phyloP scores from a whole-genome alignment of 2,113 vertebrate genomes.

The Eptesicus fuscus region DNA sequence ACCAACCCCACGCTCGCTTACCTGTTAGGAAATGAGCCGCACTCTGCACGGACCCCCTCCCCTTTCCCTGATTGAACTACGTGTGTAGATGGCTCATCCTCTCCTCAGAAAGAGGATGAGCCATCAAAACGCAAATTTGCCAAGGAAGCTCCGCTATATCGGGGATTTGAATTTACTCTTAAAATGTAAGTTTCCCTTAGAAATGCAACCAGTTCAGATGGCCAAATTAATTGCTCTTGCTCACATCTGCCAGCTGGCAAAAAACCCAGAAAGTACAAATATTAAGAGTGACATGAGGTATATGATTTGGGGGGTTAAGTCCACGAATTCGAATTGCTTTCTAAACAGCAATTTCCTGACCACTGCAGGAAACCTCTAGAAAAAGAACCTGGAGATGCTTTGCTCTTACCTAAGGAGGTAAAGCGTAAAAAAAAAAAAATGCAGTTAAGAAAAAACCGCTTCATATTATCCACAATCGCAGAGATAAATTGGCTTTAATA shows the following conservation, averaged over 20 bases:
- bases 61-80: neutral
- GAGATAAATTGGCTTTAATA: slow-evolving; percentile 34
- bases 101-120: neutral
- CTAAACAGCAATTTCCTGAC: slow-evolving; percentile 29
- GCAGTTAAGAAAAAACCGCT: slow-evolving; percentile 1
- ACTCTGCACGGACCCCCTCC: neutral
- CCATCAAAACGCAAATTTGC: neutral
- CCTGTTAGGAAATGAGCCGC: slow-evolving; percentile 6
- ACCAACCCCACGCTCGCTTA: neutral
- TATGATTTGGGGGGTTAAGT: neutral
- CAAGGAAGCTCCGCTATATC: neutral
- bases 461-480: neutral
- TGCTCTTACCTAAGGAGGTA: slow-evolving; percentile 28
- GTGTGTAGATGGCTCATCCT: neutral
- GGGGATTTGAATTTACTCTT: slow-evolving; percentile 26
- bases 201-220: slow-evolving; percentile 3
- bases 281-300: neutral
- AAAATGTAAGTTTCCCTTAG: slow-evolving; percentile 6
- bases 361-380: slow-evolving; percentile 12
- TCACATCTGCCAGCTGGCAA: neutral
- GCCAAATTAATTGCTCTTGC: neutral
- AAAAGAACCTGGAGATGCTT: slow-evolving; percentile 32
- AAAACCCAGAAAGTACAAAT: neutral
- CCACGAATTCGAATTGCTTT: slow-evolving; percentile 18
- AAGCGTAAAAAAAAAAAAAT: neutral